phyloP scores from a whole-genome alignment of 1,140 invertebrate genomes.

The Atopsyche davidsoni region DNA sequence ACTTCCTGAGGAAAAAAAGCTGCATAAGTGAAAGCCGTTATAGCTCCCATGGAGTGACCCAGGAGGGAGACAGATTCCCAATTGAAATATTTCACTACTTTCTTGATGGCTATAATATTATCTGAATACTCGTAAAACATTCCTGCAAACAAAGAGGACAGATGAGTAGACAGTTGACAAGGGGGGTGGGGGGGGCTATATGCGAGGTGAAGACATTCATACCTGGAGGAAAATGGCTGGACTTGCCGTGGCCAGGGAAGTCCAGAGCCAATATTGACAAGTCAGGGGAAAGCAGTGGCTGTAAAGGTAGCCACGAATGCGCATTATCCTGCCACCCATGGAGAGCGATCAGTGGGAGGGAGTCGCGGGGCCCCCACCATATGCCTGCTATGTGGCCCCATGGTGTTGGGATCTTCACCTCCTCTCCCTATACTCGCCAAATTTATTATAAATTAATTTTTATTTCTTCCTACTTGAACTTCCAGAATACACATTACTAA shows the following conservation, averaged over 20 bases:
- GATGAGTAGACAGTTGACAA: too few relatives aligned
- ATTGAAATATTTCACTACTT: constrained; percentile 56
- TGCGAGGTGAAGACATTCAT: too few relatives aligned
- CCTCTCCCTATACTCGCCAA: too few relatives aligned
- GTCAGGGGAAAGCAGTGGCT: constrained; percentile 53
- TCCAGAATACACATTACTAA: too few relatives aligned
- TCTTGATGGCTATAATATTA: constrained; percentile 48
- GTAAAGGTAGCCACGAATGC: constrained; percentile 63
- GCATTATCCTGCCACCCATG: constrained; percentile 77
- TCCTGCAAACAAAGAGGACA: constrained; percentile 36
- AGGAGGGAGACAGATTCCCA: constrained; percentile 66
- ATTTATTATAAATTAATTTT: too few relatives aligned
- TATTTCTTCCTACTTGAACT: too few relatives aligned
- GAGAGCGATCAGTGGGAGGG: constrained; percentile 59
- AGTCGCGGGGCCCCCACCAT: constrained; percentile 58
- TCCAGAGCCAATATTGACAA: constrained; percentile 60
- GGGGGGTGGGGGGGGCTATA: too few relatives aligned
- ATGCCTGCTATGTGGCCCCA: constrained; percentile 65
- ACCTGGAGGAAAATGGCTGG: constrained; percentile 58
- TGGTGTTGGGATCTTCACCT: constrained; percentile 32
- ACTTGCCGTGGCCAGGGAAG: constrained; percentile 67
- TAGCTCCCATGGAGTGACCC: constrained; percentile 62
- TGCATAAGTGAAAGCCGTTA: constrained; percentile 52
- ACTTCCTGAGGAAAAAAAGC: constrained; percentile 53
- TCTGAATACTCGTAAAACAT: constrained; percentile 55